Evolutionary conservation across 2,113 vertebrate genomes (phyloP), one percentile per base, ranked within the genome.

Genomic region (Bostrychus sinensis): DNA sequence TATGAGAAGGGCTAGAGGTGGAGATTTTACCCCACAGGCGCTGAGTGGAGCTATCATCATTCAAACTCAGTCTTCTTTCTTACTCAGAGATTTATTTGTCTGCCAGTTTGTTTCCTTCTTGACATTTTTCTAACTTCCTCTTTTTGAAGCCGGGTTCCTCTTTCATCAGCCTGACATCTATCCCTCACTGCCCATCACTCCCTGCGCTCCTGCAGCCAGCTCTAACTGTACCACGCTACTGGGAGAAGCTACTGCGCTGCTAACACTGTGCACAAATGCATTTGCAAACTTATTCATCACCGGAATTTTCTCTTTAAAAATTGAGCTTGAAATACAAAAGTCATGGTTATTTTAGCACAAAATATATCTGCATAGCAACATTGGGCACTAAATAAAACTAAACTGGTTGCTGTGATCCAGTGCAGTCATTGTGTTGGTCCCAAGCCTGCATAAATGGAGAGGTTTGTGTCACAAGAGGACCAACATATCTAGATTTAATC

Each of bases 21-120:
- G 65, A 30, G 34, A 53, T 62, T 58, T 45, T 90, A 85, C 87
- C 83, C 91, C 88, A 20, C 7, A 1, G 67, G 66, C 37, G 63
- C 50, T 30, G 50, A 79, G 11, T 58, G 60, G 71, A 60, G 70
- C 43, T 43, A 26, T 71, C 56, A 64, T 60, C 56, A 74, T 56
- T 72, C 53, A 59, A 42, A 63, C 54, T 30, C 58, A 23, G 16
- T 41, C 30, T 51, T 20, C 22, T 56, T 37, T 34, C 16, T 13
- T 8, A 13, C 26, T 8, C n/a, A 38, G 12, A n/a, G 0, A 28
- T 56, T 46, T 50, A 56, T 53, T 13, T 16, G 4, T 12, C 37
- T 43, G 16, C 23, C 13, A 12, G 38, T 22, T 34, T 32, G 30
- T 41, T 70, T 62, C 56, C 45, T 69, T 60, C 14, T 9, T 54